phyloP scores from a whole-genome alignment of 2,888 invertebrate genomes.

The Drosophila suboccidentalis region DNA sequence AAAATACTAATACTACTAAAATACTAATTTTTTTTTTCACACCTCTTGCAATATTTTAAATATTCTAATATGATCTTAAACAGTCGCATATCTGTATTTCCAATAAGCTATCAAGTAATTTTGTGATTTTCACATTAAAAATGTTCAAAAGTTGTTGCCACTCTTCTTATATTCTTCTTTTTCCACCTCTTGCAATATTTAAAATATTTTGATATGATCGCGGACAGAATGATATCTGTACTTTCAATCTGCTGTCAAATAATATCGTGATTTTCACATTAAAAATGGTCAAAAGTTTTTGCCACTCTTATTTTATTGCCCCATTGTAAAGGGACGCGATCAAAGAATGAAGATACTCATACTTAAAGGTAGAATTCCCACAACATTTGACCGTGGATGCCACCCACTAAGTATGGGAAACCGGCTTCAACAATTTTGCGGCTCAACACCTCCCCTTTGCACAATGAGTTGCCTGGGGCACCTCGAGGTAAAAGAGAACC shows the following conservation, averaged over 20 bases:
- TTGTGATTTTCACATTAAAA: constrained; percentile 57
- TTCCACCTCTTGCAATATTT: background rate
- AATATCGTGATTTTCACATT: constrained; percentile 59
- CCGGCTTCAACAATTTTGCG: constrained; percentile 57
- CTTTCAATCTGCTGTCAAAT: constrained; percentile 43
- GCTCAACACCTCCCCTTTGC: constrained; percentile 57
- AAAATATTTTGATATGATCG: constrained; percentile 3
- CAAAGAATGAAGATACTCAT: constrained; percentile 22
- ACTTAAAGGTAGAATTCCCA: constrained; percentile 55
- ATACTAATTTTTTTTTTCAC: background rate
- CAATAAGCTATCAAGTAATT: constrained; percentile 51
- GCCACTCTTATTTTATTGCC: constrained; percentile 53
- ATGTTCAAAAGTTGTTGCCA: constrained; percentile 39
- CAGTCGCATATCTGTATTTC: constrained; percentile 26
- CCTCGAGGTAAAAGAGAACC: constrained; percentile 21
- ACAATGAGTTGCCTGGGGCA: constrained; percentile 26
- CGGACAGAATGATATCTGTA: constrained; percentile 25
- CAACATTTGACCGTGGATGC: constrained; percentile 46
- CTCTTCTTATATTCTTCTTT: constrained; percentile 21
- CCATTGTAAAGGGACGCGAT: constrained; percentile 51
- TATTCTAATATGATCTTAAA: constrained; percentile 2
- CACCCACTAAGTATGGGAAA: constrained; percentile 76
- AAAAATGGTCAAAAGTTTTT: constrained; percentile 45
- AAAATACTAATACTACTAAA: too few species aligned
- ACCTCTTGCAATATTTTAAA: background rate